phyloP scores from a whole-genome alignment of 2,113 vertebrate species.

The Mellivora capensis region DNA sequence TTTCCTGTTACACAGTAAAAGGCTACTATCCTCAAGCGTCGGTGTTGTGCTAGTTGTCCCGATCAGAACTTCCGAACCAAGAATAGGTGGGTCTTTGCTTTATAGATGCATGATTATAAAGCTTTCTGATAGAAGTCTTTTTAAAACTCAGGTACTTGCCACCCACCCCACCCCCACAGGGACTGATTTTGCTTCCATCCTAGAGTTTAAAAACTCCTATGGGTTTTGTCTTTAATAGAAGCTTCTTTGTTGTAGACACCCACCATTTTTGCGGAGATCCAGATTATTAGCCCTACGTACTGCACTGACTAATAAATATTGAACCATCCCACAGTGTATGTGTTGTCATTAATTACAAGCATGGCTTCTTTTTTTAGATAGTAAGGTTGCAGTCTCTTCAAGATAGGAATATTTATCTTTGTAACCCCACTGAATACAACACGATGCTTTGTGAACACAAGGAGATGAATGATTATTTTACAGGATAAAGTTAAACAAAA shows the following conservation, averaged over 20 bases:
- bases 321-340: neutral
- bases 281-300: neutral
- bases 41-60: neutral
- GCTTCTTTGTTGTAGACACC: neutral
- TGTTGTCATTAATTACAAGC: neutral
- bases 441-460: neutral
- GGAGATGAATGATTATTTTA: neutral
- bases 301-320: neutral
- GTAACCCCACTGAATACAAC: neutral
- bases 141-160: neutral
- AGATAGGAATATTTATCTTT: neutral
- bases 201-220: neutral
- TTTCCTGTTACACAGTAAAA: neutral
- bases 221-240: neutral
- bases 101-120: neutral
- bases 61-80: neutral
- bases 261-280: neutral
- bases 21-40: neutral
- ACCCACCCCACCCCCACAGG: neutral
- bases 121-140: neutral
- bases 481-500: neutral
- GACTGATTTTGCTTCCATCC: neutral
- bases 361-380: neutral
- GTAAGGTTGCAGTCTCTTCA: neutral
- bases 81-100: neutral